Conservation (phyloP, 2,113 vertebrate species). For the Lates calcarifer region DNA sequence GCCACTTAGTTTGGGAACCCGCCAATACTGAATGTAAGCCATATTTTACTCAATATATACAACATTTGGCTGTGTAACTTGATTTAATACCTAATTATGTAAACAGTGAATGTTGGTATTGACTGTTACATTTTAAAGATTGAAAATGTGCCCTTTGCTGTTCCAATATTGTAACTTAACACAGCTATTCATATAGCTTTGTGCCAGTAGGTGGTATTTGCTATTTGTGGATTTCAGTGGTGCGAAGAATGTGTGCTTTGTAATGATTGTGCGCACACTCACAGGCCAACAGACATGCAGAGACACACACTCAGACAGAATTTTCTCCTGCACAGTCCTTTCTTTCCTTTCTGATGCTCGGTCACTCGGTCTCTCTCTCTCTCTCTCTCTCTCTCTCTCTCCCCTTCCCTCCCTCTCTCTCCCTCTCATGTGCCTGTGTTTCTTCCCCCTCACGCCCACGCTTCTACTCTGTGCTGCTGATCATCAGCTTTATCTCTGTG, state of each 20-base stretch:
- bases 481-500: conserved; percentile 34
- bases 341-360: conserved; percentile 36
- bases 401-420: conserved; percentile 7
- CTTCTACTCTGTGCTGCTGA: conserved; percentile 47
- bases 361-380: conserved; percentile 10
- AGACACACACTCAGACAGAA: conserved; percentile 14
- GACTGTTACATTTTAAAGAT: conserved; percentile 12
- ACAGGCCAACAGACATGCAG: conserved; percentile 13
- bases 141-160: conserved; percentile 29
- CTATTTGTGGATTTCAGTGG: conserved; percentile 65
- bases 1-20: not conserved
- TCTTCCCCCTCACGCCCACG: conserved; percentile 71
- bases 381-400: conserved; percentile 17
- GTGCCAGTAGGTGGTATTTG: conserved; percentile 38
- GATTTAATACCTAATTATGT: not conserved
- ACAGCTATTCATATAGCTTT: conserved; percentile 2
- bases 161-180: conserved; percentile 20
- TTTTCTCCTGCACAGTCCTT: conserved; percentile 23
- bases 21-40: not conserved
- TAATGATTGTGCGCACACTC: conserved; percentile 31
- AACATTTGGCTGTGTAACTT: conserved; percentile 5
- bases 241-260: conserved; percentile 60
- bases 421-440: conserved; percentile 31
- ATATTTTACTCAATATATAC: not conserved
- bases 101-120: conserved; percentile 16